These are phyloP conservation scores for Zaprionus obscuricornis DNA, from an alignment of 2,888 invertebrate species.

Conservation along the genomic window DNA sequence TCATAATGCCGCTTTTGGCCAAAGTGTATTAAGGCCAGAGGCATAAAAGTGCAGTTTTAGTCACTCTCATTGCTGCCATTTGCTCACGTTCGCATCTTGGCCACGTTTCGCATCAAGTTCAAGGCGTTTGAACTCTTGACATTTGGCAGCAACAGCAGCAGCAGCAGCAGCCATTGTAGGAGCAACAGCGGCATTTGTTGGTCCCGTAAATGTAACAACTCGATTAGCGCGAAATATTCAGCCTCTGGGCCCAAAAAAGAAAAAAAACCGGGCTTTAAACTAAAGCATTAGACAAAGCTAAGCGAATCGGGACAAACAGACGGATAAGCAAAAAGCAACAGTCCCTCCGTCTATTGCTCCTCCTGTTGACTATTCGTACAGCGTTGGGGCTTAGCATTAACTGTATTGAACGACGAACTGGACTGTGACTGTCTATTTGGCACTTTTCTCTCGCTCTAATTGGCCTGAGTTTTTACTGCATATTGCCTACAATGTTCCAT, in stretches of 20 bases:
- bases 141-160: slow-evolving; percentile 63
- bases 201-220: slow-evolving; percentile 75
- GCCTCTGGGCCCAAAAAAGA: slow-evolving; percentile 29
- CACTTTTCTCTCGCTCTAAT: slow-evolving; percentile 62
- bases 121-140: slow-evolving; percentile 78
- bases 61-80: slow-evolving; percentile 45
- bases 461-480: slow-evolving; percentile 69
- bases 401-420: no score
- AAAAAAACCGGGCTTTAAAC: no score
- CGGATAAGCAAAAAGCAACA: no score
- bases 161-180: slow-evolving; percentile 29
- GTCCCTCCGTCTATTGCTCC: no score
- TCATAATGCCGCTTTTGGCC: no score
- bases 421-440: slow-evolving; percentile 50
- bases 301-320: no score
- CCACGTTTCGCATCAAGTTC: slow-evolving; percentile 75
- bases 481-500: slow-evolving; percentile 44
- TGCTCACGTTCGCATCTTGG: slow-evolving; percentile 70
- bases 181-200: slow-evolving; percentile 35
- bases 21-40: slow-evolving; percentile 40
- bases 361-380: no score
- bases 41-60: slow-evolving; percentile 50
- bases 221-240: slow-evolving; percentile 75
- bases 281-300: slow-evolving; percentile 69
- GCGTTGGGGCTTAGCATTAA: slow-evolving; percentile 41